Conservation (phyloP, 2,113 vertebrate species). For the Gopherus evgoodei region DNA sequence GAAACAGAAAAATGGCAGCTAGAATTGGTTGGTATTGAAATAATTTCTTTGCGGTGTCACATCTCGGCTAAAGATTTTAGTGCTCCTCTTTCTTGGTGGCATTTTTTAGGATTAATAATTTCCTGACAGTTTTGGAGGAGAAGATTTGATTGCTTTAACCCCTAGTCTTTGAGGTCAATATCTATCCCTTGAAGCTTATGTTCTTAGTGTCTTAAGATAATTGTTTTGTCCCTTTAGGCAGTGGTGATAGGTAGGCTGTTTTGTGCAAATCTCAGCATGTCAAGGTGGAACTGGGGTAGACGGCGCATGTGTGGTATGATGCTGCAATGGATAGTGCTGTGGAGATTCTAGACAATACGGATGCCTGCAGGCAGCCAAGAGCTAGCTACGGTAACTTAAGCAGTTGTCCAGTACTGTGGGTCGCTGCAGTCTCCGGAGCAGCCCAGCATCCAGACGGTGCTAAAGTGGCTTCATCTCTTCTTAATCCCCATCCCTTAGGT, state of each 20-base stretch:
- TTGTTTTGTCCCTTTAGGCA: background rate
- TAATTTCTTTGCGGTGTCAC: background rate
- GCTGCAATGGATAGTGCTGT: background rate
- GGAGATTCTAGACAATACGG: background rate
- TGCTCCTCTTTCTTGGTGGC: background rate
- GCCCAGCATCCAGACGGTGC: background rate
- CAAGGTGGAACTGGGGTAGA: background rate
- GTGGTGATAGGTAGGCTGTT: background rate
- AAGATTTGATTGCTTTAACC: slow-evolving; percentile 9
- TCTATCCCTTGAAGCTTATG: background rate
- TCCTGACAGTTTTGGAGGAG: background rate
- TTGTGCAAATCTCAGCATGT: background rate
- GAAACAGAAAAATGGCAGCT: slow-evolving; percentile 80
- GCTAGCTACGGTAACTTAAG: background rate
- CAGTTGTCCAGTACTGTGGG: background rate
- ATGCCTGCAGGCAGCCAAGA: accelerated
- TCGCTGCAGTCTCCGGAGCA: background rate
- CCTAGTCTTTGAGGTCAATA: background rate
- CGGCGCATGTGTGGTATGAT: background rate
- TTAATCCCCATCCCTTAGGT: background rate
- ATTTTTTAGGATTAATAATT: background rate
- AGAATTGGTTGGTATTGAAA: slow-evolving; percentile 83
- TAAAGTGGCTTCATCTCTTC: background rate
- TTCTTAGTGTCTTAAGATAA: background rate
- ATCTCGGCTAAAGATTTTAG: background rate